Evolutionary conservation across 2,888 invertebrate species (phyloP), one percentile per base, ranked within the genome.

Genomic region (Rhodophaea formosa): DNA sequence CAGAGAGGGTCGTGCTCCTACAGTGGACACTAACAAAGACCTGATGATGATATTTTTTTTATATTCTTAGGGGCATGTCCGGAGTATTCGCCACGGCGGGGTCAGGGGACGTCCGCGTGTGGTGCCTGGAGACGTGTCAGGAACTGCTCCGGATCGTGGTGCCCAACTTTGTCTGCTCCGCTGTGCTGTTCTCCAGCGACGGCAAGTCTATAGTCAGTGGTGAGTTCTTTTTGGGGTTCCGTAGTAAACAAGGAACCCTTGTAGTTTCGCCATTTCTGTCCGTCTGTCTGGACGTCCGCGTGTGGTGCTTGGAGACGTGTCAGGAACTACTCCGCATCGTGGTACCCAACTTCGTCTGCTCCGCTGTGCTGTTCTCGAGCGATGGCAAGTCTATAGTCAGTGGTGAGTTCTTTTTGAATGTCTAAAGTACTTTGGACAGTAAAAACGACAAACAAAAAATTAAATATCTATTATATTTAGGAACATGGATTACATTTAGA

Each of bases 41-140:
- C n/a, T n/a, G n/a, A n/a, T n/a, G n/a, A n/a, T n/a, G 10, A 6
- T 12, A 2, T 0, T 2, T 39, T n/a, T 12, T 5, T 39, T 39
- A 12, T 35, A 0, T 15, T 14, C 42, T 23, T 71, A 97, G 97
- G 59, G 93, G 95, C 61, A 95, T 95, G 84, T 95, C 96, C 0
- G 94, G 96, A 58, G 95, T 98, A 58, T 97, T 98, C 85, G 97
- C 97, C 43, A 97, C 97, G 0, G 96, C 95, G 43, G 96, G 97
- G 57, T 93, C 95, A 72, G 95, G 97, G 71, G 96, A 96, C 70
- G 95, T 98, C 53, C 93, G 98, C 58, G 93, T 98, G 61, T 98
- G 98, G 98, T 95, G 95, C 66, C 86, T 95, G 53, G 88, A 88
- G 45, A 94, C 94, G 0, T 94, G 94, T 71, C 94, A 94, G 74